Evolutionary conservation across 2,888 invertebrate genomes (phyloP).

Genomic region (Dusona sp.): DNA sequence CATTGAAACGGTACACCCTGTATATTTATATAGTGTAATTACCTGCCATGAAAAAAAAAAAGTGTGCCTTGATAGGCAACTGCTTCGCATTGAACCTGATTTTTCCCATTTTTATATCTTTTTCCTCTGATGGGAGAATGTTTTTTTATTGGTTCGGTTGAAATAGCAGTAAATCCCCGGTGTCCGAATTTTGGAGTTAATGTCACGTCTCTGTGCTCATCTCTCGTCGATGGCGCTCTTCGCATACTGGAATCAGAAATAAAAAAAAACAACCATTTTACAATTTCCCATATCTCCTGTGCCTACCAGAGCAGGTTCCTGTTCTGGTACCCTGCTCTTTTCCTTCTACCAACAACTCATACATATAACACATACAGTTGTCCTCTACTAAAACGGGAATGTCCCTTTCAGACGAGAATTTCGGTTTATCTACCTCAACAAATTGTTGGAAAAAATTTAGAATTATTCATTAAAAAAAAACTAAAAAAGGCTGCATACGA

Average conservation of each 20-base stretch:
- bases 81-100: constrained; percentile 87
- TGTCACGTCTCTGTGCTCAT: constrained; percentile 15
- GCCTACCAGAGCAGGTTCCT: neutral
- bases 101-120: constrained; percentile 42
- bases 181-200: constrained; percentile 16
- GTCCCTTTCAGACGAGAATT: too few relatives aligned
- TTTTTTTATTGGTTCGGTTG: neutral
- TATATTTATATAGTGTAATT: constrained; percentile 79
- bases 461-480: too few relatives aligned
- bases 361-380: too few relatives aligned
- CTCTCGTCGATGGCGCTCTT: constrained; percentile 13
- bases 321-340: neutral
- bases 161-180: neutral
- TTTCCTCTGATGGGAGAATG: neutral
- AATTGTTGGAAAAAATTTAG: too few relatives aligned
- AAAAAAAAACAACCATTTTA: neutral
- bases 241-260: constrained; percentile 36
- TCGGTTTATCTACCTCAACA: too few relatives aligned
- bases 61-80: constrained; percentile 94
- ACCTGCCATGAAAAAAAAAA: constrained; percentile 95
- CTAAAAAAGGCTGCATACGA: too few relatives aligned
- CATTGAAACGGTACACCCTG: neutral
- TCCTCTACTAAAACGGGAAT: too few relatives aligned
- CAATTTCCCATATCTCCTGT: neutral
- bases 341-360: neutral